Base-by-base conservation (phyloP, 2,888 invertebrate species). In the Volucella bombylans region DNA sequence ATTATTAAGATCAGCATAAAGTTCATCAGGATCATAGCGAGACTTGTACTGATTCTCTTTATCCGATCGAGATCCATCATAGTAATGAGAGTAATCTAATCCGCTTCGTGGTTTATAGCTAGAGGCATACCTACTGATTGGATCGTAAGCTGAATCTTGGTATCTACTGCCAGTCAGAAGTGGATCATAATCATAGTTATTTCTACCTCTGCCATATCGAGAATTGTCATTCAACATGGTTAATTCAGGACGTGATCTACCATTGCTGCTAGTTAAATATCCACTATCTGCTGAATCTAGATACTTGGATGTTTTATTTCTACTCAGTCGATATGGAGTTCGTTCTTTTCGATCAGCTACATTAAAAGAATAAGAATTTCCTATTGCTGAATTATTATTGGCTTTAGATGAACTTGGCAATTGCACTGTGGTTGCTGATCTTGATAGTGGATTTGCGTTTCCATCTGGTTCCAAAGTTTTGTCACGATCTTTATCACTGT, bases 381-480 rank as follows among this genome's bases (percentile, higher is more conserved):
- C 95, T 94, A 91, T 89, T 52, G 95, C 95, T 1, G 89, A 71
- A 3, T 87, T 87, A 3, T 87, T 87, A 8, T 85, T 73, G 87
- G 95, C 95, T 87, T 94, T 81, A 1, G 74, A 93, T 89, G 94
- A 95, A 90, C 95, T 95, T 59, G 94, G 94, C 86, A 96, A 93
- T 10, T 96, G 93, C 69, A 96, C 95, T 4, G 95, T 94, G 1
- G 96, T 95, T 14, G 96, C 93, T 90, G 96, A 96, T 90, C 95
- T 94, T 88, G 94, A 92, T 41, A 96, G 90, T 0, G 93, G 90
- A 88, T 92, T 89, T 6, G 50, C 54, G 73, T 89, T 89, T 68
- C 89, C 89, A 71, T 91, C 94, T 62, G 95, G 95, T 88, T 96
- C 95, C 59, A 95, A 91, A 0, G 95, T 95, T 91, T 95, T 94